Base-by-base conservation (phyloP, 2,113 vertebrate species). In the Rhizomys pruinosus region DNA sequence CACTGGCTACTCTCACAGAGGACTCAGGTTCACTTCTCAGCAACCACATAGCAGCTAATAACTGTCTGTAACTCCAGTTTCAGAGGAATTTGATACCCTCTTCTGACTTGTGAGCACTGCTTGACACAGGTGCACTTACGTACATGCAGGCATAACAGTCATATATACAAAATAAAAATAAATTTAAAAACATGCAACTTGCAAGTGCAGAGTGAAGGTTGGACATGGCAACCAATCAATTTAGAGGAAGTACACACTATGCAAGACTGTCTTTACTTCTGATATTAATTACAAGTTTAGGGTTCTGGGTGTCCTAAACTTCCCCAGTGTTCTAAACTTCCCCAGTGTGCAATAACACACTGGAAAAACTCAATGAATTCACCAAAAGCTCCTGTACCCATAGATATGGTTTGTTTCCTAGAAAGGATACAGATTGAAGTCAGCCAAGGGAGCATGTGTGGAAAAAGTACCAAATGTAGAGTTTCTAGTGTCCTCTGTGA, bases 381-480 rank as follows among this genome's bases (percentile, higher is more conserved):
- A 25, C 5, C 29, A 68, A 80, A 91, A 87, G 37, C 23, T 73
- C 71, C 74, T 59, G 10, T 19, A 64, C 10, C 57, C 39, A 68
- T 55, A 47, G n/a, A 72, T 96, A 68, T 20, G 6, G 55, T 72
- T 88, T 55, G 88, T 61, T 57, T 37, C 34, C 87, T 15, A 6
- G 27, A 87, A 93, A 86, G 5, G 17, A 37, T 76, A 55, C 4
- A 55, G 57, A 89, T 86, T 86, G 37, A 79, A 90, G 71, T 59
- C 39, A 88, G 25, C 29, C 57, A 92, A 92, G 29, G 42, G 85
- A 89, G 10, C 1, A 90, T 32, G 37, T 47, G 3, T 34, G 89
- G 27, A 19, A 84, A 92, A 95, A 44, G 32, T 64, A 55, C 44
- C n/a, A 88, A 68, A 84, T 66, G 8, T 8, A 63, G 37, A 93